Conservation (phyloP, 2,797 vertebrate genomes). For the Catamblyrhynchus diadema region DNA sequence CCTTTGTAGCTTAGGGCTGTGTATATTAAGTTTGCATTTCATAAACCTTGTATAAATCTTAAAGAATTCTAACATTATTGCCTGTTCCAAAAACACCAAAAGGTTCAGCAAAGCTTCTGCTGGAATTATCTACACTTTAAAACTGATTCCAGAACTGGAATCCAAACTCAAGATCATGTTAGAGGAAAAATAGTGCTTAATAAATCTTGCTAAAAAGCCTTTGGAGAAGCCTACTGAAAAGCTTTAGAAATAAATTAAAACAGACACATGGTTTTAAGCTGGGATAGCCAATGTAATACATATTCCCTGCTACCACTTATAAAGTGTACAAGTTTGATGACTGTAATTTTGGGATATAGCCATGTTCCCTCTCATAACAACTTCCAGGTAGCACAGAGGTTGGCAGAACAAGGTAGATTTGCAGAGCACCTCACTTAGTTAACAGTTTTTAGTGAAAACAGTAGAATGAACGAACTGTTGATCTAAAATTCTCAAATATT, state of each 20-base stretch:
- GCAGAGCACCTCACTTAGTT: not conserved
- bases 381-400: not conserved
- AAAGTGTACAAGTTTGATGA: not conserved
- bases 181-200: not conserved
- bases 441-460: not conserved
- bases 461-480: not conserved
- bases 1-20: not conserved
- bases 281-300: not conserved
- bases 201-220: not conserved
- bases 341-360: not conserved
- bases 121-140: not conserved
- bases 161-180: not conserved
- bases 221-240: not conserved
- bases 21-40: not conserved
- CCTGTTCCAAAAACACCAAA: not conserved
- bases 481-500: not conserved
- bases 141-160: not conserved
- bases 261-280: not conserved
- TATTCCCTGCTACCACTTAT: not conserved
- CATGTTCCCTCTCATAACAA: not conserved
- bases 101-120: not conserved
- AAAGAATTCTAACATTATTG: not conserved
- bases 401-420: not conserved
- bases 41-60: not conserved
- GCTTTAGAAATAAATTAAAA: not conserved